Conservation (phyloP, 2,797 vertebrate species). For the Aeoliscus strigatus region DNA sequence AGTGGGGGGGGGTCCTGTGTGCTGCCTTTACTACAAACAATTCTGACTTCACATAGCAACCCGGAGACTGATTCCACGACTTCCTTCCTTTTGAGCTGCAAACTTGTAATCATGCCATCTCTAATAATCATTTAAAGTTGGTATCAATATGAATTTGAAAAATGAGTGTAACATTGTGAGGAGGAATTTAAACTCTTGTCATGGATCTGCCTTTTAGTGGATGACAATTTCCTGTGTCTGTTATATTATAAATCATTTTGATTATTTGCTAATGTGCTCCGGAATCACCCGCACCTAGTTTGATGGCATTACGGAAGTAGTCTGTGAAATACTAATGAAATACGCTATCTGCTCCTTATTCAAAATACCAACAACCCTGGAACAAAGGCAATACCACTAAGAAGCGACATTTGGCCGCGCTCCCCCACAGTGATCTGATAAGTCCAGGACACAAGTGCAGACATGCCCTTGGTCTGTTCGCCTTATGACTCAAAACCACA, state of each 20-base stretch:
- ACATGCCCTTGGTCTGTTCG: conserved; percentile 46
- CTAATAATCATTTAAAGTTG: too few relatives aligned
- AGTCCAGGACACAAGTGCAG: conserved; percentile 42
- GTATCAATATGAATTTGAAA: too few relatives aligned
- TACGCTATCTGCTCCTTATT: conserved; percentile 32
- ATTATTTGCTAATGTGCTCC: conserved; percentile 25
- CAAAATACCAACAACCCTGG: too few relatives aligned
- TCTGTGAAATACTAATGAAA: conserved; percentile 33
- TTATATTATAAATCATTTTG: conserved; percentile 23
- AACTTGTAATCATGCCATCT: too few relatives aligned
- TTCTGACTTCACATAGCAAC: too few relatives aligned
- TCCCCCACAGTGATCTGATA: conserved; percentile 39
- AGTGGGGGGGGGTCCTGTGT: conserved; percentile 37
- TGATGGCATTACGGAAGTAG: conserved; percentile 38
- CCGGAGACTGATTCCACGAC: too few relatives aligned
- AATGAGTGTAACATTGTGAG: too few relatives aligned
- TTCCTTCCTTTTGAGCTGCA: too few relatives aligned
- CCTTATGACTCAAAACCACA: conserved; percentile 59
- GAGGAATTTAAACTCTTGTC: conserved; percentile 1
- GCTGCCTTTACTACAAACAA: too few relatives aligned
- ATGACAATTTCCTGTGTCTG: conserved; percentile 22
- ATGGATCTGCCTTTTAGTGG: conserved; percentile 11
- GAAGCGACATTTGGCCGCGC: conserved; percentile 15
- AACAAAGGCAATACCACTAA: conserved; percentile 30
- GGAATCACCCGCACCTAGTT: conserved; percentile 37